A percentile compares a stretch with the other conserved stretches of the same genome.
These are phyloP conservation scores for Ibycter americanus DNA, from an alignment of 2,797 vertebrate genomes.

Conservation along the genomic window DNA sequence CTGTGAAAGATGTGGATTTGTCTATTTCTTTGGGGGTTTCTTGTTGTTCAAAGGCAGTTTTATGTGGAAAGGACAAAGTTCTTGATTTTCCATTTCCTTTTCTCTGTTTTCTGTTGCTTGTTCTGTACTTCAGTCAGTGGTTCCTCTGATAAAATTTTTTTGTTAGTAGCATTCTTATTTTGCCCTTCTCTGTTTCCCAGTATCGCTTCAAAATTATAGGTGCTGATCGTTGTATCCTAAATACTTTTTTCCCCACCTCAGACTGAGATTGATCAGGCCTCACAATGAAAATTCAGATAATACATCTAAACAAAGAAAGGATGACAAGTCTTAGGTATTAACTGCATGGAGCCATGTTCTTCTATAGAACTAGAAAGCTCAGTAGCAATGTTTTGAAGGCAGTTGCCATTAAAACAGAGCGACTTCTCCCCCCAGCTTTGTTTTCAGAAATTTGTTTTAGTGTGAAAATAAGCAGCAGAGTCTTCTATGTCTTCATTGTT, in stretches of 20 bases:
- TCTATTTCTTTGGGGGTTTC: background rate
- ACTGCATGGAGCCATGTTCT: background rate
- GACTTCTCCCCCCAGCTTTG: background rate
- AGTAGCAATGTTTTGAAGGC: background rate
- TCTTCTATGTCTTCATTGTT: background rate
- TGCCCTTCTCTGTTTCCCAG: background rate
- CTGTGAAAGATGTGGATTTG: background rate
- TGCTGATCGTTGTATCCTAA: background rate
- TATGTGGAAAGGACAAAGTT: background rate
- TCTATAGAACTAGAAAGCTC: background rate
- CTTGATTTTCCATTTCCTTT: background rate
- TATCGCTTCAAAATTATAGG: background rate
- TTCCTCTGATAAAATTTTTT: background rate
- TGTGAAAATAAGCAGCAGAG: background rate
- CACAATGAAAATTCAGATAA: background rate
- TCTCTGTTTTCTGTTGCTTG: background rate
- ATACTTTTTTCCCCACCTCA: fast-evolving
- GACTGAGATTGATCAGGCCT: background rate
- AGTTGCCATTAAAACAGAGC: background rate
- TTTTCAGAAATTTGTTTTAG: background rate
- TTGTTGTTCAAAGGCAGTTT: background rate
- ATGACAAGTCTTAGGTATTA: background rate
- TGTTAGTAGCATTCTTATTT: background rate
- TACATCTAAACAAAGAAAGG: background rate
- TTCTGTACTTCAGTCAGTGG: background rate